Conservation (phyloP, 2,888 invertebrate genomes). For the Acanthosoma haemorrhoidale region DNA sequence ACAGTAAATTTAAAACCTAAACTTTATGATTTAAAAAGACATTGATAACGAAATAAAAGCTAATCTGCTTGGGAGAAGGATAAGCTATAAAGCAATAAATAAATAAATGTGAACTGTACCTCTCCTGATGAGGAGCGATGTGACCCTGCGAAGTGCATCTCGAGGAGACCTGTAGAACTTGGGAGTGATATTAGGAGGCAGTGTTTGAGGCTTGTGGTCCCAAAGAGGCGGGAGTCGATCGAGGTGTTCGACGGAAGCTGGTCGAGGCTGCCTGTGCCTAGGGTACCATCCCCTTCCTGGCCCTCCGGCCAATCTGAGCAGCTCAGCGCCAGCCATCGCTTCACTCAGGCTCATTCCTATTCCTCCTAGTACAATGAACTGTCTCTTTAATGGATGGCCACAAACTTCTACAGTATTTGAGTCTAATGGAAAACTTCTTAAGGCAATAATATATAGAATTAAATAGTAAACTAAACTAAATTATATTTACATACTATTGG, state of each 20-base stretch:
- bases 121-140: constrained; percentile 80
- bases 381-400: not conserved
- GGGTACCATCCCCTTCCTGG: constrained; percentile 72
- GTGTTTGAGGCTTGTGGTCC: constrained; percentile 69
- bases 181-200: constrained; percentile 81
- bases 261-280: constrained; percentile 51
- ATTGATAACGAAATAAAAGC: too few relatives aligned
- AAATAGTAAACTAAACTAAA: too few relatives aligned
- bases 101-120: constrained; percentile 49
- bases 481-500: too few relatives aligned
- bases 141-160: constrained; percentile 79
- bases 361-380: constrained; percentile 10
- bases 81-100: not conserved
- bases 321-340: constrained; percentile 69
- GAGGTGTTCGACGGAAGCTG: constrained; percentile 79
- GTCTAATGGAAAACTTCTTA: not conserved
- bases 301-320: constrained; percentile 70
- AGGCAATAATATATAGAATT: not conserved
- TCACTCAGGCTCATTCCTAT: constrained; percentile 46
- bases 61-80: too few relatives aligned
- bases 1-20: too few relatives aligned
- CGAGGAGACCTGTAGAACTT: constrained; percentile 84
- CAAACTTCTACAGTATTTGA: not conserved
- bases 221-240: constrained; percentile 57
- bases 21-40: too few relatives aligned